These are phyloP conservation scores for Serrognathus titanus DNA, from an alignment of 2,888 invertebrate genomes.

Conservation along the genomic window DNA sequence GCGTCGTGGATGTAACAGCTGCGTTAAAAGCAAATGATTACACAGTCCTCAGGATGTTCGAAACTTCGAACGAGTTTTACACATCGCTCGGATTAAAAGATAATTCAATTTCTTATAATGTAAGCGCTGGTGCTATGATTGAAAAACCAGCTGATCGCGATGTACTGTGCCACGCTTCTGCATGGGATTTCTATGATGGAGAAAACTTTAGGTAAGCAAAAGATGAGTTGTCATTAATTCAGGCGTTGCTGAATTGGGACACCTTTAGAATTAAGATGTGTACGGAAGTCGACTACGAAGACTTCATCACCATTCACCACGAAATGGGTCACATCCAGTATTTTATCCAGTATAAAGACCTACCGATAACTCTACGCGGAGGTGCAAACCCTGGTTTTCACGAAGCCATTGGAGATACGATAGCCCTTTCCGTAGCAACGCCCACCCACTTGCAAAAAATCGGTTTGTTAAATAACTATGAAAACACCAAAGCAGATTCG, in stretches of 20 bases:
- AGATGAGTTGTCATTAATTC: slow-evolving; percentile 4
- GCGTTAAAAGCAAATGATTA: slow-evolving; percentile 48
- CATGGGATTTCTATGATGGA: slow-evolving; percentile 67
- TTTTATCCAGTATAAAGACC: slow-evolving; percentile 57
- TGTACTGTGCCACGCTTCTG: slow-evolving; percentile 64
- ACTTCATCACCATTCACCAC: slow-evolving; percentile 67
- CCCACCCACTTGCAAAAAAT: slow-evolving; percentile 52
- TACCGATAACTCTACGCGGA: slow-evolving; percentile 53
- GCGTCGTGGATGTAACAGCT: slow-evolving; percentile 52
- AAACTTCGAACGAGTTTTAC: slow-evolving; percentile 61
- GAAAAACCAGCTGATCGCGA: slow-evolving; percentile 56
- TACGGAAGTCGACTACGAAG: slow-evolving; percentile 53
- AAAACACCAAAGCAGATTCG: slow-evolving; percentile 41
- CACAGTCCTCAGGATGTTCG: slow-evolving; percentile 52
- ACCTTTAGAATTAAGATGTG: slow-evolving; percentile 58
- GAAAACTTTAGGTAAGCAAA: slow-evolving; percentile 58
- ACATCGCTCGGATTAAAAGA: slow-evolving; percentile 58
- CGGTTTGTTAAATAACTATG: slow-evolving; percentile 41
- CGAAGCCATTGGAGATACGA: slow-evolving; percentile 61
- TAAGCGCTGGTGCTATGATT: slow-evolving; percentile 50
- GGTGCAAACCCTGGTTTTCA: slow-evolving; percentile 61
- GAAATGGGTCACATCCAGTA: slow-evolving; percentile 70
- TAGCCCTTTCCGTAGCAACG: slow-evolving; percentile 56
- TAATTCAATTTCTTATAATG: slow-evolving; percentile 58
- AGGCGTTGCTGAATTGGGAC: neutral